These are phyloP conservation scores for Argynnis bischoffii DNA, from an alignment of 2,888 invertebrate species.

Conservation along the genomic window DNA sequence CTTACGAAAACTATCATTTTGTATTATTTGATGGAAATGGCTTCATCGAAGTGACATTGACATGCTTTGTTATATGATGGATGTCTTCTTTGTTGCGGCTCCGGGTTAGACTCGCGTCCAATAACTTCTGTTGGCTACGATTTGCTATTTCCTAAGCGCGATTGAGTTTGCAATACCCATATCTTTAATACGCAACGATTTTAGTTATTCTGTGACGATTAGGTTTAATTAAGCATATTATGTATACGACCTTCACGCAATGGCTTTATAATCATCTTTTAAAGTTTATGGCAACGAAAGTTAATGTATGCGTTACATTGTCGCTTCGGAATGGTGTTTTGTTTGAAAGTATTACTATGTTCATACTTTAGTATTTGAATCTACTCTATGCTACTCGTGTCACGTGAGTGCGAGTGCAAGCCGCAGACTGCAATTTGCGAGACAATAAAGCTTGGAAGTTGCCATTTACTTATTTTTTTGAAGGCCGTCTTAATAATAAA, in stretches of 20 bases:
- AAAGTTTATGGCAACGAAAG: no score
- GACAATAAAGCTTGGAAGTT: slow-evolving; percentile 6
- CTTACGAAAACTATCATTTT: slow-evolving; percentile 1
- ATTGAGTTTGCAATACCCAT: no score
- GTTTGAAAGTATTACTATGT: no score
- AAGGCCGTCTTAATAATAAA: background rate
- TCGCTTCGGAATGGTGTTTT: no score
- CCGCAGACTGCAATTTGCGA: background rate
- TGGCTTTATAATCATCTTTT: no score
- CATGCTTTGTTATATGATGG: slow-evolving; percentile 4
- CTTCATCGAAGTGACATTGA: slow-evolving; percentile 1
- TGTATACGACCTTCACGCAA: slow-evolving; percentile 1
- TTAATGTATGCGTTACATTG: no score
- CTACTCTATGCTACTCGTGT: no score
- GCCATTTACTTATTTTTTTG: background rate
- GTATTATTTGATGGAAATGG: slow-evolving; percentile 6
- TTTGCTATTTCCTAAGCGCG: no score
- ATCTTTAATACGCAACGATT: background rate
- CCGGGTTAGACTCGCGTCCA: background rate
- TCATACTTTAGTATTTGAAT: no score
- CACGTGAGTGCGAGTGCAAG: background rate
- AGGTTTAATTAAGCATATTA: slow-evolving; percentile 3
- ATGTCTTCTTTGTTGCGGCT: background rate
- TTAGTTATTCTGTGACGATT: background rate
- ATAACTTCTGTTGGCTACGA: background rate